phyloP scores from a whole-genome alignment of 2,797 vertebrate species.

The Pseudotriccus pelzelni region DNA sequence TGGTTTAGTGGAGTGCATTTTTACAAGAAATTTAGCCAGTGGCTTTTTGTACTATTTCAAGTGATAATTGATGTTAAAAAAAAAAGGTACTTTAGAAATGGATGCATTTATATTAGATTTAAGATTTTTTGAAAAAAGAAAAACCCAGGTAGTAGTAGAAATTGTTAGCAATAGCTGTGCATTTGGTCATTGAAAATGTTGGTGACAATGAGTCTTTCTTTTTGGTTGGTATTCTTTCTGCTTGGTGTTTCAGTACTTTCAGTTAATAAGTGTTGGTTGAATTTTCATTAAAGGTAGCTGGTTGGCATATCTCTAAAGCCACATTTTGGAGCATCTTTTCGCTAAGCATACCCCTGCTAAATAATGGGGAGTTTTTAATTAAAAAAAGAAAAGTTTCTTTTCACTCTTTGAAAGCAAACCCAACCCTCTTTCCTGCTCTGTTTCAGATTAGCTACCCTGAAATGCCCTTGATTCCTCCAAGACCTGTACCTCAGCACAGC shows the following conservation, averaged over 20 bases:
- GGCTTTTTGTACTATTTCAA: not conserved
- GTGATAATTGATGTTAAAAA: not conserved
- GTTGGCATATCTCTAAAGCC: not conserved
- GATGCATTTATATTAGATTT: not conserved
- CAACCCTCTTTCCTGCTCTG: not conserved
- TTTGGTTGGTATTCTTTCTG: not conserved
- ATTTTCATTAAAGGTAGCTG: not conserved
- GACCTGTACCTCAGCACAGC: fast-evolving
- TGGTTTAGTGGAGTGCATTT: not conserved
- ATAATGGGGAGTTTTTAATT: not conserved
- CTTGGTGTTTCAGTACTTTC: not conserved
- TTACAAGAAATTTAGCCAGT: not conserved
- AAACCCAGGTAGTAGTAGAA: not conserved
- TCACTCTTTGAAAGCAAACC: not conserved
- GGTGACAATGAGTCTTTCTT: not conserved
- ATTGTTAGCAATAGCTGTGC: not conserved
- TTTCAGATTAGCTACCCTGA: not conserved
- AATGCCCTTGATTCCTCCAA: not conserved
- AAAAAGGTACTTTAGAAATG: not conserved
- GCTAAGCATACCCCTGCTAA: not conserved
- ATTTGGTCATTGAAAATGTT: not conserved
- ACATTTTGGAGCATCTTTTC: not conserved
- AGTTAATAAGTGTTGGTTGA: not conserved
- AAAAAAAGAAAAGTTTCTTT: not conserved
- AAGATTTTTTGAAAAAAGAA: not conserved